Evolutionary conservation across 2,888 invertebrate species (phyloP).

Genomic region (Smittia aterrima): DNA sequence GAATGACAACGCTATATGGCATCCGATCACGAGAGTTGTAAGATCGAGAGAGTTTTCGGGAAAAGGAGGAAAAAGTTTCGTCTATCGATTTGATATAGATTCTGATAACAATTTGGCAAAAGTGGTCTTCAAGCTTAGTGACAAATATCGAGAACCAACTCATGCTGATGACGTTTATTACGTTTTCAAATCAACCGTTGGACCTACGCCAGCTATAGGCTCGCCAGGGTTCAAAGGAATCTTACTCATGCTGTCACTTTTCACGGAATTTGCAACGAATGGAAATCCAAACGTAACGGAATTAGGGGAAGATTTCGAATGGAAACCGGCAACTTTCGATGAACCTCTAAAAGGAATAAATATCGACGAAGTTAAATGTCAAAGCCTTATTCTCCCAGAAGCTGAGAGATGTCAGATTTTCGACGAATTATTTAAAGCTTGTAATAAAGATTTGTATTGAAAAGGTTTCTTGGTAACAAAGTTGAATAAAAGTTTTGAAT

Average conservation of each 20-base stretch:
- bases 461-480: not conserved
- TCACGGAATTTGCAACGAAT: conserved; percentile 49
- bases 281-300: conserved; percentile 50
- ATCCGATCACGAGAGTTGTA: conserved; percentile 49
- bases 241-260: conserved; percentile 5
- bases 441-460: conserved; percentile 18
- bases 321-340: not conserved
- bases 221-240: conserved; percentile 21
- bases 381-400: not conserved
- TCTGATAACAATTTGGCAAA: conserved; percentile 47
- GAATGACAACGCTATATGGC: conserved; percentile 50
- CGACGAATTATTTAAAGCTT: not conserved
- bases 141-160: conserved; percentile 45
- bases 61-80: conserved; percentile 49
- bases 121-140: not conserved
- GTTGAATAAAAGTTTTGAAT: not conserved
- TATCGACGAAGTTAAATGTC: not conserved
- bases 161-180: conserved; percentile 53
- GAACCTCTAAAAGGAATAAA: conserved; percentile 9
- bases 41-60: conserved; percentile 46
- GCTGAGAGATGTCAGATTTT: not conserved
- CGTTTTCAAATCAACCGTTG: conserved; percentile 48
- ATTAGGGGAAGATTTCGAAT: not conserved
- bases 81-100: conserved; percentile 52
- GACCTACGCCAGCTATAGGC: not conserved